Evolutionary conservation across 64 coral and sea anemone species (phyloP).

Genomic region (Trachythela sp.): DNA sequence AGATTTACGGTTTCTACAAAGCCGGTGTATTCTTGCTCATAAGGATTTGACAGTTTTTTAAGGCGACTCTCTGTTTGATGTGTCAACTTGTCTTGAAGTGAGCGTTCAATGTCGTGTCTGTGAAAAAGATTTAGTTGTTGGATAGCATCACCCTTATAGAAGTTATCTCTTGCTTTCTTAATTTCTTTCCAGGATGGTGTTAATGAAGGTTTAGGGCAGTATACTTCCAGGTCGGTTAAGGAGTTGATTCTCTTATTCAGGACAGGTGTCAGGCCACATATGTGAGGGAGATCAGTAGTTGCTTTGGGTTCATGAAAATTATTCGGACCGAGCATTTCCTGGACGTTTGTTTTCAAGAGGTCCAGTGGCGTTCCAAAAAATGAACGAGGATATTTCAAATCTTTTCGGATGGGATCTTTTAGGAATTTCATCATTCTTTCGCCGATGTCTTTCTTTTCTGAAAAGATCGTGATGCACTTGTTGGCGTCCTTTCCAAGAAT

Average conservation of each 20-base stretch:
- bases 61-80: neutral
- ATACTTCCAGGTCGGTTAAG: conserved; percentile 52
- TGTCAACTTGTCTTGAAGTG: neutral
- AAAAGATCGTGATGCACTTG: conserved; percentile 25
- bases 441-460: neutral
- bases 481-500: conserved; percentile 32
- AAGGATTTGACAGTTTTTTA: conserved; percentile 19
- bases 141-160: conserved; percentile 52
- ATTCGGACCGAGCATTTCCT: conserved; percentile 45
- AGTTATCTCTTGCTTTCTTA: conserved; percentile 25
- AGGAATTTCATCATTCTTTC: conserved; percentile 1
- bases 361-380: conserved; percentile 38
- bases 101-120: conserved; percentile 38
- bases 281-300: conserved; percentile 48
- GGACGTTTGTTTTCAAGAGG: conserved; percentile 24
- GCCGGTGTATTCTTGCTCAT: neutral
- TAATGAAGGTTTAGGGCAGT: conserved; percentile 50
- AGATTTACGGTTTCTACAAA: conserved; percentile 38
- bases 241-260: conserved; percentile 55
- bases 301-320: conserved; percentile 46
- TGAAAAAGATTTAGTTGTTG: conserved; percentile 43
- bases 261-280: conserved; percentile 22
- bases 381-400: conserved; percentile 19
- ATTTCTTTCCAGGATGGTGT: conserved; percentile 29
- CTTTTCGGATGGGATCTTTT: neutral